Base-by-base conservation (phyloP, 2,113 vertebrate genomes). In the Sorex fumeus region DNA sequence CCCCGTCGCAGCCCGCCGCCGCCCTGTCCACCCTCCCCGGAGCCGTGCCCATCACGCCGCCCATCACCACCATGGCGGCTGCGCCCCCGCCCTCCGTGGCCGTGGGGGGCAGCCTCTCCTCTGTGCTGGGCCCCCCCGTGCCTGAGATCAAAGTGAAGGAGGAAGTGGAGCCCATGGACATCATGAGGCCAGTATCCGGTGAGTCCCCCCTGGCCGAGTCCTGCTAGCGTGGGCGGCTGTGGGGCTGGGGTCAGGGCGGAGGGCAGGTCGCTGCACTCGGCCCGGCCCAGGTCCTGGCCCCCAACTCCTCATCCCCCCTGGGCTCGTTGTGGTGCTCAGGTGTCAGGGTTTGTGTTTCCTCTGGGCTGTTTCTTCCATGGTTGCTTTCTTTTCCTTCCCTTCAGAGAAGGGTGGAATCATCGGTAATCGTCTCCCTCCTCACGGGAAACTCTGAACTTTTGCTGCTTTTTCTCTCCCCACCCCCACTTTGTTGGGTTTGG, bases 121-220 rank as follows among this genome's bases (percentile, higher is more conserved):
- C 98, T 0, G 98, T 98, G 30, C 94, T 98, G 93, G 98, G 98
- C 86, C 98, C 99, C 13, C 86, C 98, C 2, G 98, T 98, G 27
- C 97, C 98, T 0, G 99, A 99, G 69, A 95, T 99, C 83, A 99
- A 99, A 97, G 98, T 99, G 81, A 99, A 99, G 87, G 99, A 99
- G 94, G 99, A 99, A 90, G 97, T 96, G 43, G 99, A 99, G 94
- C 97, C 98, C 1, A 98, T 99, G 98, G 99, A 99, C 86, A 98
- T 98, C 91, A 96, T 97, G 95, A 96, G 98, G 6, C 98, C 98
- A 0, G 98, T 98, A 10, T 98, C 98, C 76, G 98, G 98, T 98
- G 97, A 80, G 97, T 96, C 72, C 21, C 1, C n/a, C n/a, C n/a
- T n/a, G n/a, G n/a, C n/a, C n/a, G n/a, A n/a, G n/a, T n/a, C n/a